Conservation (phyloP, 2,888 invertebrate genomes). For the Salticus scenicus region DNA sequence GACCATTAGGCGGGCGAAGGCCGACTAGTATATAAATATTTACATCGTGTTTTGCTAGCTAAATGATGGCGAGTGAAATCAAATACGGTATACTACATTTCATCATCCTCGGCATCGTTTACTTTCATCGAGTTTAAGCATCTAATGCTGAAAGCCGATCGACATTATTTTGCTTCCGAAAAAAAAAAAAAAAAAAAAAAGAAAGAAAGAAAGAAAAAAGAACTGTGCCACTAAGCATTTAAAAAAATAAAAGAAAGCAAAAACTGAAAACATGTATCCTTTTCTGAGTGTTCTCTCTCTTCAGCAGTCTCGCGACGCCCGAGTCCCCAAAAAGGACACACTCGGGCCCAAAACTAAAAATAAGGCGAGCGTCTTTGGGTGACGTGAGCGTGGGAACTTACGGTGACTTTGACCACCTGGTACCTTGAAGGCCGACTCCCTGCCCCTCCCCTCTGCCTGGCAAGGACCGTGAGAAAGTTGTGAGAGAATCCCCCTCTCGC, state of each 20-base stretch:
- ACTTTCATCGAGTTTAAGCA: too few relatives aligned
- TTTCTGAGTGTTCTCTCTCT: not conserved
- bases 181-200: too few relatives aligned
- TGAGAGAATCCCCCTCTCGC: constrained; percentile 25
- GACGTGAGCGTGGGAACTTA: constrained; percentile 66
- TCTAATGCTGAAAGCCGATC: too few relatives aligned
- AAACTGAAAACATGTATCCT: constrained; percentile 22
- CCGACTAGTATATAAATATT: too few relatives aligned
- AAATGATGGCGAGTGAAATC: too few relatives aligned
- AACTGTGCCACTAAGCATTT: not conserved
- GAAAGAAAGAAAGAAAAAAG: too few relatives aligned
- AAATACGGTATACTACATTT: too few relatives aligned
- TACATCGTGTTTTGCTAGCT: too few relatives aligned
- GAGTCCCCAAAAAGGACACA: constrained; percentile 27
- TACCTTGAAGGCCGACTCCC: constrained; percentile 45
- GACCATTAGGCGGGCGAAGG: too few relatives aligned
- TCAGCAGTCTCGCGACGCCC: not conserved
- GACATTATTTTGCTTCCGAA: too few relatives aligned
- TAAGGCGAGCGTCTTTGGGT: constrained; percentile 54
- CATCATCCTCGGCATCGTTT: too few relatives aligned
- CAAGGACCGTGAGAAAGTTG: constrained; percentile 62
- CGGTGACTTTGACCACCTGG: constrained; percentile 69
- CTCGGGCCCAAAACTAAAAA: constrained; percentile 26
- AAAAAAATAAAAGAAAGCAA: constrained; percentile 24
- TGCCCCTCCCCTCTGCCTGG: constrained; percentile 22